These are phyloP conservation scores for Rousettus leschenaultii DNA, from an alignment of 2,113 vertebrate genomes.

Conservation along the genomic window DNA sequence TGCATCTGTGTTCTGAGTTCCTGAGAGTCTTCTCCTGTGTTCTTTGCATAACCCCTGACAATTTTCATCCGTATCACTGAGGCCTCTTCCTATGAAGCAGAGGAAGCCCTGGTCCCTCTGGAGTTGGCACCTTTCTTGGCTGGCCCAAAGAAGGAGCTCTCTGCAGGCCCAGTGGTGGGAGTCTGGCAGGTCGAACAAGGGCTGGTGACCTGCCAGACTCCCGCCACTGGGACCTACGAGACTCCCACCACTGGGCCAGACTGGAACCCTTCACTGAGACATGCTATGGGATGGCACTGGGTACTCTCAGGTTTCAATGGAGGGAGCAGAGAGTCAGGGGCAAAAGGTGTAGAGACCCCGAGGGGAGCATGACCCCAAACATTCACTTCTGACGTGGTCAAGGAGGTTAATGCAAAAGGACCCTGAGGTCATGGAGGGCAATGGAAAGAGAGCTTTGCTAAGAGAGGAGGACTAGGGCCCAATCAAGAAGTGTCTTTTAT, in stretches of 20 bases:
- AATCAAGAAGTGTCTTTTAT: accelerated
- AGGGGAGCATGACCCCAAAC: background rate
- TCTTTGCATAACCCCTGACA: background rate
- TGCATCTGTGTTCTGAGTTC: background rate
- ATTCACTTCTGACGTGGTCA: background rate
- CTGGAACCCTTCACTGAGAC: background rate
- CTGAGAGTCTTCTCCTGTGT: background rate
- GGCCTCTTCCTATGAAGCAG: background rate
- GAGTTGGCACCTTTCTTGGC: background rate
- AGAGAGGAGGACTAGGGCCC: background rate
- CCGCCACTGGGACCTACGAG: too few relatives aligned
- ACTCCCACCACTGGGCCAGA: too few relatives aligned
- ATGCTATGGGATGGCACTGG: background rate
- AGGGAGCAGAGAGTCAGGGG: background rate
- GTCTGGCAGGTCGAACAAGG: background rate
- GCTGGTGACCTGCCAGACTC: background rate
- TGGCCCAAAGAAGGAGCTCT: background rate
- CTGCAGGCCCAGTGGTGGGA: accelerated
- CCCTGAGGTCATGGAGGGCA: background rate
- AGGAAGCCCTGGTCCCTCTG: accelerated
- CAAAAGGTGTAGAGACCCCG: background rate
- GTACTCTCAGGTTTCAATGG: background rate
- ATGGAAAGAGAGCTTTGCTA: background rate
- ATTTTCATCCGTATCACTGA: background rate
- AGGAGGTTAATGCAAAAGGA: background rate